Base-by-base conservation (phyloP, 53 echinoderm and acorn worm genomes). In the Antedon mediterranea region DNA sequence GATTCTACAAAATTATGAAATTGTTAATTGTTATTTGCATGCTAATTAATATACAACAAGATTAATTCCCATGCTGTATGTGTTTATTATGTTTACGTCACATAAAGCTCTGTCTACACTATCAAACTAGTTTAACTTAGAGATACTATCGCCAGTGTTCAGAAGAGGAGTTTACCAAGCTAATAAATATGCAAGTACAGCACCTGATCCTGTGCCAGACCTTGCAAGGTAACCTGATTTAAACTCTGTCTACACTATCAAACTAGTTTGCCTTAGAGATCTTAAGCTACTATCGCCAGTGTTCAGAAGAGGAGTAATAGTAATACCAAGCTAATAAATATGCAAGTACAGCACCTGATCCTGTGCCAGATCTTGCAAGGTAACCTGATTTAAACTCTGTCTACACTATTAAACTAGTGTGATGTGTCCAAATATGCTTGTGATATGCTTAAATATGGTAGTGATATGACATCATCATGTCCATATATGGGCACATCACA, bases 261-360 rank as follows among this genome's bases (percentile, higher is more conserved):
- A n/a, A n/a, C n/a, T n/a, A n/a, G n/a, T n/a, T 98, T 14, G 98
- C 98, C n/a, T 81, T 98, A 26, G 98, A 98, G 75, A 93, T 98
- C 3, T 74, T 98, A 28, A 92, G 92, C 71, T 98, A 98, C 34
- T 98, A 98, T 81, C 89, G 90, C 26, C 90, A 90, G 78, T 98
- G 98, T 71, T 80, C 86, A 31, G 93, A 98, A 29, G 78, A 90
- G 30, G 98, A 98, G 34, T 93, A 89, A n/a, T n/a, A n/a, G n/a
- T n/a, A n/a, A n/a, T 75, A 86, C 78, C 18, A 77, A 82, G 14
- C 90, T 98, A 0, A 73, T 88, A 42, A 84, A 84, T 43, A 88
- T 93, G 84, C 79, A 88, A 30, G 78, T 97, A 18, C 98, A n/a
- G n/a, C n/a, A n/a, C n/a, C 98, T 30, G 92, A 92, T 28, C 88